Percentiles rank a stretch among this genome's conserved stretches.
Evolutionary conservation across 92 coral and sea anemone genomes (phyloP).

Genomic region (Porites cylindrica): DNA sequence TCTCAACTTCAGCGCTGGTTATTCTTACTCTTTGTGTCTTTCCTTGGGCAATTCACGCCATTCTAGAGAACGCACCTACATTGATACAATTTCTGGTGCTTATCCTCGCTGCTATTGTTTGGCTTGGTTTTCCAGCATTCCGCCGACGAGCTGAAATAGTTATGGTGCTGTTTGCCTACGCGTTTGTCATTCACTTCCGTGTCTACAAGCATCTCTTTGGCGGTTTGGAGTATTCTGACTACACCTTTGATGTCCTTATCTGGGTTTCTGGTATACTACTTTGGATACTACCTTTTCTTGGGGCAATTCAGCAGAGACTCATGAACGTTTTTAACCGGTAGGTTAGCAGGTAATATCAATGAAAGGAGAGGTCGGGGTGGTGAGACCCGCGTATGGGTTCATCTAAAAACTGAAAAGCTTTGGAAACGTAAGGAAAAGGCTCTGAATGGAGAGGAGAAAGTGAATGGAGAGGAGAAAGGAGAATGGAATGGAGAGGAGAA

Average conservation of each 20-base stretch:
- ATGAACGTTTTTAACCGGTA: conserved; percentile 39
- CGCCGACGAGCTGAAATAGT: not conserved
- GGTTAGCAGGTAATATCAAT: not conserved
- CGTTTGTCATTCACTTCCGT: not conserved
- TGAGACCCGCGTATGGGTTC: not conserved
- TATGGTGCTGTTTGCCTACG: conserved; percentile 6
- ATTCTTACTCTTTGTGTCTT: not conserved
- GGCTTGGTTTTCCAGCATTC: conserved; percentile 14
- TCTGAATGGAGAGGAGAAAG: too few relatives aligned
- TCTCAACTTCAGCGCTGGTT: conserved; percentile 11
- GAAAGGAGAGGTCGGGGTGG: not conserved
- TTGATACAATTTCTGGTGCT: not conserved
- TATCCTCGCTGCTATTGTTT: not conserved
- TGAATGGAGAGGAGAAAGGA: too few relatives aligned
- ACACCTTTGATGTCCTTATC: not conserved
- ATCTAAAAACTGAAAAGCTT: not conserved
- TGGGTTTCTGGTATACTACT: conserved; percentile 17
- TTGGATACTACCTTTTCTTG: conserved; percentile 1
- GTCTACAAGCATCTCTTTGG: not conserved
- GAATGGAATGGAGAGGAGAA: too few relatives aligned
- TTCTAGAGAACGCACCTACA: not conserved
- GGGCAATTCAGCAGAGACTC: conserved; percentile 23
- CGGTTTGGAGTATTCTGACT: not conserved
- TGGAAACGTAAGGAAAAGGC: too few relatives aligned
- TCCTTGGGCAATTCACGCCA: conserved; percentile 30